phyloP scores from a whole-genome alignment of 2,888 invertebrate genomes.

The Acanthococcus lagerstroemiae region DNA sequence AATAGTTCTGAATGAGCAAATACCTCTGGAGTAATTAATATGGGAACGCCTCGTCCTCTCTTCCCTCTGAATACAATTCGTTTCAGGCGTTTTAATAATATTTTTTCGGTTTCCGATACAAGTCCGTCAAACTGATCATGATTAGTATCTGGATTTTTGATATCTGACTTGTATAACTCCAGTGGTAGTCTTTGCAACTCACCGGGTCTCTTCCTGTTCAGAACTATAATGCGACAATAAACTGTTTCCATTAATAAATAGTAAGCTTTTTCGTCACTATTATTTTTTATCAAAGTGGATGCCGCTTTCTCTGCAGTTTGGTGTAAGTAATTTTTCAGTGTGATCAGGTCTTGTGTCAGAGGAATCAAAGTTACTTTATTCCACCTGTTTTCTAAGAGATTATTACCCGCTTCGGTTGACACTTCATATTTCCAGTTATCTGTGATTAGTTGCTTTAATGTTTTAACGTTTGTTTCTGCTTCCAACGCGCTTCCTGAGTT shows the following conservation, averaged over 20 bases:
- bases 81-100: not conserved
- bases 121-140: not conserved
- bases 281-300: not conserved
- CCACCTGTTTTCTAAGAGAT: no score
- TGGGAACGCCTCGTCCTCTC: not conserved
- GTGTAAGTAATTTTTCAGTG: no score
- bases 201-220: not conserved
- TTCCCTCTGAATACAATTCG: not conserved
- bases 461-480: no score
- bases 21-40: not conserved
- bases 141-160: not conserved
- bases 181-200: not conserved
- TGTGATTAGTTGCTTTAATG: no score
- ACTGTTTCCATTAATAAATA: not conserved
- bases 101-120: not conserved
- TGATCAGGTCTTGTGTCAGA: no score
- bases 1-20: not conserved
- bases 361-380: no score
- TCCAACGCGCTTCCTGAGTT: no score
- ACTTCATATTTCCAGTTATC: no score
- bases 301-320: not conserved
- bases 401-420: no score
- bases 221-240: not conserved
- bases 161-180: not conserved
- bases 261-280: not conserved